Evolutionary conservation across 2,113 vertebrate species (phyloP).

Genomic region (Rhabdornis inornatus): DNA sequence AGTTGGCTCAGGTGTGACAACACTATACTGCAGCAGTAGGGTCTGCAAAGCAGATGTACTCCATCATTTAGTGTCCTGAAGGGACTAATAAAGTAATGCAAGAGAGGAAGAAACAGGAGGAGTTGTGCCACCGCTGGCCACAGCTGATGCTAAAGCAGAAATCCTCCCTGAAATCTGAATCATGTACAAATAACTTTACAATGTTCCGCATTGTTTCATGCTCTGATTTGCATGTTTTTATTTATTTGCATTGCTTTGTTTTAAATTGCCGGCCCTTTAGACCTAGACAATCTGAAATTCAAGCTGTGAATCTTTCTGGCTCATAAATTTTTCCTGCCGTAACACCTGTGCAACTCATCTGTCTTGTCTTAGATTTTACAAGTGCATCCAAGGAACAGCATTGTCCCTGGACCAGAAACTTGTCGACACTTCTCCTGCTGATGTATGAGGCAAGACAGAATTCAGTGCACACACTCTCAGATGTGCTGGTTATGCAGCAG

Average conservation of each 20-base stretch:
- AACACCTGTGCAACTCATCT: constrained; percentile 32
- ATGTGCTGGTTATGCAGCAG: background rate
- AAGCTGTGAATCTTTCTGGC: constrained; percentile 54
- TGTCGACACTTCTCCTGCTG: constrained; percentile 5
- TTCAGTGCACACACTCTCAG: background rate
- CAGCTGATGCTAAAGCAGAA: background rate
- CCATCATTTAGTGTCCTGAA: constrained; percentile 31
- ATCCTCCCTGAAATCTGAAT: constrained; percentile 22
- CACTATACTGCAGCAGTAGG: background rate
- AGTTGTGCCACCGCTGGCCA: background rate
- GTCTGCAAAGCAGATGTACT: constrained; percentile 34
- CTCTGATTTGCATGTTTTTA: constrained; percentile 18
- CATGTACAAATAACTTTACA: background rate
- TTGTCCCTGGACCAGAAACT: constrained; percentile 42
- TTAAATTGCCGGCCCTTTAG: constrained; percentile 33
- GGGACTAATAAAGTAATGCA: constrained; percentile 27
- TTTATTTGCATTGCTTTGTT: constrained; percentile 33
- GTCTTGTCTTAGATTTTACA: constrained; percentile 21
- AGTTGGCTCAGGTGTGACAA: constrained; percentile 41
- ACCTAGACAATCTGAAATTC: constrained; percentile 50
- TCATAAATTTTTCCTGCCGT: constrained; percentile 40
- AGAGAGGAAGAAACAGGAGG: background rate
- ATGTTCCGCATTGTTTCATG: background rate
- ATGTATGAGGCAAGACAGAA: constrained; percentile 28
- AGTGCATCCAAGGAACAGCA: constrained; percentile 25